These are phyloP conservation scores for Biston stratarius DNA, from an alignment of 2,888 invertebrate genomes.

Conservation along the genomic window DNA sequence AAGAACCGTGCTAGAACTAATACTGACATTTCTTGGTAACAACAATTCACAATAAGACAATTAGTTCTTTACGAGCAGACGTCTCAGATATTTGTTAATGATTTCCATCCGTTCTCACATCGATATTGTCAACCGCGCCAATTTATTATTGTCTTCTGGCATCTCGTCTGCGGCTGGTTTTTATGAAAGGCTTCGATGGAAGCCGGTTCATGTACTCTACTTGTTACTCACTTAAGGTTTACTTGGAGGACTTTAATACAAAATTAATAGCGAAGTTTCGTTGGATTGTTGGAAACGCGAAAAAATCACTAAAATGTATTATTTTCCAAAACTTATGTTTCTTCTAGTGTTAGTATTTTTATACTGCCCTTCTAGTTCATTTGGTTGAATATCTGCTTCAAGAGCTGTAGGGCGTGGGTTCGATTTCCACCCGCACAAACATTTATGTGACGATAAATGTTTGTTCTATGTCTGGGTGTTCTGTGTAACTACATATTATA, in stretches of 20 bases:
- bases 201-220: slow-evolving; percentile 18
- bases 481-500: no score
- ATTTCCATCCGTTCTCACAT: slow-evolving; percentile 52
- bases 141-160: slow-evolving; percentile 23
- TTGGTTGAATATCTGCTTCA: no score
- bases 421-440: no score
- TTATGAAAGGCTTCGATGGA: slow-evolving; percentile 19
- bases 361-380: no score
- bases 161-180: slow-evolving; percentile 28
- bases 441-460: no score
- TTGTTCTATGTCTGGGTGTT: no score
- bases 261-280: neutral
- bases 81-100: slow-evolving; percentile 55
- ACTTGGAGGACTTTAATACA: neutral
- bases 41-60: neutral
- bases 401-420: no score
- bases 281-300: no score
- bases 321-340: no score
- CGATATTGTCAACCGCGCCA: slow-evolving; percentile 39
- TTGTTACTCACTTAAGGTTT: slow-evolving; percentile 1
- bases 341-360: no score
- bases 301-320: no score
- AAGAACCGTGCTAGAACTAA: no score
- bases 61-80: slow-evolving; percentile 8
- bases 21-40: neutral